These are phyloP conservation scores for Monopterus albus DNA, from an alignment of 2,113 vertebrate species.

Conservation along the genomic window DNA sequence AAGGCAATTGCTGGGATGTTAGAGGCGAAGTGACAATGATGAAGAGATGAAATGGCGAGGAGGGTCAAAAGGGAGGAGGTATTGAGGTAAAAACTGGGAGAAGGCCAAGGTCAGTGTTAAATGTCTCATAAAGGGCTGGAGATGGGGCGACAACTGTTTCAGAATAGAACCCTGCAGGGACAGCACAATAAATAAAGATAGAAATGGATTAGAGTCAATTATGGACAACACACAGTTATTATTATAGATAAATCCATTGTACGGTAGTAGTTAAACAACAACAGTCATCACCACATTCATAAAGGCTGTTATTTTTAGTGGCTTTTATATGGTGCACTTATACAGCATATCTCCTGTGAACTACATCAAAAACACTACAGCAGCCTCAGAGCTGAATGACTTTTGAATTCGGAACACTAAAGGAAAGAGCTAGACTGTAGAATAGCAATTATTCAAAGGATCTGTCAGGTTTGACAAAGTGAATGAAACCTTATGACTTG, in stretches of 20 bases:
- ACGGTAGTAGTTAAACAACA: too few species aligned
- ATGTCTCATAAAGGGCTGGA: slow-evolving; percentile 38
- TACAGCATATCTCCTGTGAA: slow-evolving; percentile 33
- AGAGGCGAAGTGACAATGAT: slow-evolving; percentile 56
- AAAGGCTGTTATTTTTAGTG: slow-evolving; percentile 41
- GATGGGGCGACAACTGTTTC: slow-evolving; percentile 26
- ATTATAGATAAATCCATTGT: too few species aligned
- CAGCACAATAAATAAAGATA: slow-evolving; percentile 46
- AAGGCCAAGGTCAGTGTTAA: slow-evolving; percentile 56
- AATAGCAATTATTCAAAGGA: slow-evolving; percentile 64
- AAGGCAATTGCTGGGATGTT: slow-evolving; percentile 53
- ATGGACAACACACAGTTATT: too few species aligned
- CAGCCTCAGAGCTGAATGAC: slow-evolving; percentile 38
- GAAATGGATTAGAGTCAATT: slow-evolving; percentile 40
- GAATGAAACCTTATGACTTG: slow-evolving; percentile 68
- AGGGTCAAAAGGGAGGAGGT: slow-evolving; percentile 49
- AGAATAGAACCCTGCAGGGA: slow-evolving; percentile 26
- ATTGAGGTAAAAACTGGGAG: slow-evolving; percentile 46
- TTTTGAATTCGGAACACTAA: slow-evolving; percentile 59
- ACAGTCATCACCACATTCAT: slow-evolving; percentile 23
- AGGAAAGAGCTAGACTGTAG: slow-evolving; percentile 51
- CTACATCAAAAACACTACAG: slow-evolving; percentile 32
- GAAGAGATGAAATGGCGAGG: slow-evolving; percentile 45
- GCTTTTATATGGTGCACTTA: slow-evolving; percentile 11
- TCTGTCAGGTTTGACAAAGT: slow-evolving; percentile 67